phyloP scores from a whole-genome alignment of 30 jellyfish, hydroid and myxozoan species.

The Pelagia noctiluca region DNA sequence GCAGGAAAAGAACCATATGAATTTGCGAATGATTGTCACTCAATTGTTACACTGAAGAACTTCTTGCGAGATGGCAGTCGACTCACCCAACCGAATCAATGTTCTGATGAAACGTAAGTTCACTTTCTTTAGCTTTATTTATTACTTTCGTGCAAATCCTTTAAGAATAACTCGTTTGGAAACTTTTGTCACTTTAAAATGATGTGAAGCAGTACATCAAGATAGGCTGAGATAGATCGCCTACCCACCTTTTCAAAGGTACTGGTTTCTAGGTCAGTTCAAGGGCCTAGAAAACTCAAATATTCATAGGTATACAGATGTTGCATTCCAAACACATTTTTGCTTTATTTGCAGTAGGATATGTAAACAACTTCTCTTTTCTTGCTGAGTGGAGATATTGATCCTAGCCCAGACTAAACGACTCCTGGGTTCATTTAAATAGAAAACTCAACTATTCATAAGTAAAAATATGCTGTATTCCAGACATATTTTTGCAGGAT shows the following conservation, averaged over 20 bases:
- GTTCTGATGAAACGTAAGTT: slow-evolving; percentile 11
- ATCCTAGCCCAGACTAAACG: too few species aligned
- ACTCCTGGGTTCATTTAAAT: too few species aligned
- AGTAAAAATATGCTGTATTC: too few species aligned
- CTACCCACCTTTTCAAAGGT: background rate
- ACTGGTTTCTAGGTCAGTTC: background rate
- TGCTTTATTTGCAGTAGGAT: too few species aligned
- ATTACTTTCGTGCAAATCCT: background rate
- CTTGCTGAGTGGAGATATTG: too few species aligned
- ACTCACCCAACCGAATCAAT: background rate
- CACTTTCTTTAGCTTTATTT: background rate
- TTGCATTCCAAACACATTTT: too few species aligned
- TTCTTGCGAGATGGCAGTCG: slow-evolving; percentile 2
- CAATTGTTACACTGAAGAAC: background rate
- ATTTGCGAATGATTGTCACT: background rate
- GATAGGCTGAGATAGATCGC: background rate
- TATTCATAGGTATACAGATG: background rate
- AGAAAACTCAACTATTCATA: too few species aligned
- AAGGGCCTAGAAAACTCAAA: background rate
- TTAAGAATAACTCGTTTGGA: background rate
- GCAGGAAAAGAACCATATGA: slow-evolving; percentile 26
- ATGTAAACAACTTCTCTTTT: too few species aligned
- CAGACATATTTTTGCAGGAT: too few species aligned
- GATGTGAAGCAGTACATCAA: background rate
- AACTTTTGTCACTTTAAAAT: background rate